Conservation (phyloP, 2,888 invertebrate genomes). For the Sinopyrophorus schimmeli region DNA sequence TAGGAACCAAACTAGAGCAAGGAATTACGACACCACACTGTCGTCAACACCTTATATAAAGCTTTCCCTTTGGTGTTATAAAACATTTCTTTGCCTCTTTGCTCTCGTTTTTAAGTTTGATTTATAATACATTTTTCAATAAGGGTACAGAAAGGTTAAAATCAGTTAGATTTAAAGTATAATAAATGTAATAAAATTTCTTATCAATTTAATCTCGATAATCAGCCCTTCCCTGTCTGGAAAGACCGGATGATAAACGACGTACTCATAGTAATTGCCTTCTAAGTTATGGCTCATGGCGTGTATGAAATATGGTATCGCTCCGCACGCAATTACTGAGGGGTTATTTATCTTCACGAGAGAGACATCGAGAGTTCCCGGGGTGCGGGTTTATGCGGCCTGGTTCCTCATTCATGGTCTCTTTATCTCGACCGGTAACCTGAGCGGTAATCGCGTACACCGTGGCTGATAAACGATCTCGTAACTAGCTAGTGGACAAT, state of each 20-base stretch:
- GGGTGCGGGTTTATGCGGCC: slow-evolving; percentile 44
- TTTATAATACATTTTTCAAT: slow-evolving; percentile 13
- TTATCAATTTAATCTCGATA: slow-evolving; percentile 54
- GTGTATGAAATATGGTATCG: slow-evolving; percentile 63
- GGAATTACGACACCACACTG: slow-evolving; percentile 48
- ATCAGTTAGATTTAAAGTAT: slow-evolving; percentile 38
- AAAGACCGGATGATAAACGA: slow-evolving; percentile 59
- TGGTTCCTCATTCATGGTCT: slow-evolving; percentile 50
- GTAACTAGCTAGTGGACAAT: slow-evolving; percentile 50
- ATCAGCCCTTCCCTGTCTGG: slow-evolving; percentile 48
- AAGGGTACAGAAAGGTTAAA: slow-evolving; percentile 17
- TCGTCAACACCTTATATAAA: slow-evolving; percentile 50
- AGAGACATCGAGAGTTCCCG: slow-evolving; percentile 42
- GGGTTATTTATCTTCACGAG: slow-evolving; percentile 58
- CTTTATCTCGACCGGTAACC: slow-evolving; percentile 44
- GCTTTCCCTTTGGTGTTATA: slow-evolving; percentile 37
- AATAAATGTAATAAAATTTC: slow-evolving; percentile 45
- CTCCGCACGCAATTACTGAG: slow-evolving; percentile 62
- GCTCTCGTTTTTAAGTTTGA: slow-evolving; percentile 2
- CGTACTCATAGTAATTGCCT: slow-evolving; percentile 64
- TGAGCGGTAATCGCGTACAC: slow-evolving; percentile 30
- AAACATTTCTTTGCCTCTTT: slow-evolving; percentile 31
- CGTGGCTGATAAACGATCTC: slow-evolving; percentile 46
- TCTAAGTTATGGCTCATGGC: slow-evolving; percentile 63
- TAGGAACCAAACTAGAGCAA: slow-evolving; percentile 49